These are phyloP conservation scores for Agrypnia vestita DNA, from an alignment of 1,140 invertebrate species.

Conservation along the genomic window DNA sequence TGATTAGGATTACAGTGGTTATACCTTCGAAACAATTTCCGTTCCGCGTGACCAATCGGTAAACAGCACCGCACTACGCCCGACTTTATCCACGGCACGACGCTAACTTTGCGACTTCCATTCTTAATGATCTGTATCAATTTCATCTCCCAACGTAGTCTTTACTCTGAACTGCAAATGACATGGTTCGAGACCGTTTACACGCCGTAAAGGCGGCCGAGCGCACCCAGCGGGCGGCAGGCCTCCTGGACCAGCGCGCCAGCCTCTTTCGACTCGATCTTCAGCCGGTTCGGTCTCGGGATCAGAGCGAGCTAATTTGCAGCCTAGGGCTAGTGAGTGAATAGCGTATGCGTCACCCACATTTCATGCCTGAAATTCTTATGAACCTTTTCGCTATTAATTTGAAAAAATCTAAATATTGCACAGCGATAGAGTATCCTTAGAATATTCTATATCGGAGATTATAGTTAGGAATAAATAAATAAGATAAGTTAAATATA, in stretches of 20 bases:
- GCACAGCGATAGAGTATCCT: no score
- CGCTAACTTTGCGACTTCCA: constrained; percentile 20
- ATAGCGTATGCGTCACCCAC: neutral
- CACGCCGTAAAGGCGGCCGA: constrained; percentile 18
- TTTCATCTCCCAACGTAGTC: neutral
- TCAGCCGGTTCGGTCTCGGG: neutral
- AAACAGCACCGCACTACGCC: constrained; percentile 5
- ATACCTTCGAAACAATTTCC: constrained; percentile 20
- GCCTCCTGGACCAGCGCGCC: constrained; percentile 1
- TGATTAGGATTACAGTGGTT: no score
- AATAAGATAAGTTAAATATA: no score
- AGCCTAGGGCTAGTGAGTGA: neutral
- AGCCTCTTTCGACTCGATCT: neutral
- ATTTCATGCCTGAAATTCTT: neutral
- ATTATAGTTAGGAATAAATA: no score
- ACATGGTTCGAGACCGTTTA: constrained; percentile 31
- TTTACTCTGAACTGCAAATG: constrained; percentile 32
- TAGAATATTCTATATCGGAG: no score
- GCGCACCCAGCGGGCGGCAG: constrained; percentile 7
- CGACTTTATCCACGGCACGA: constrained; percentile 12
- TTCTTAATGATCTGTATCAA: constrained; percentile 24
- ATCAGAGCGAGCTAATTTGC: neutral
- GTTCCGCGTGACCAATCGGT: constrained; percentile 32
- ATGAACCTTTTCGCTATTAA: no score
- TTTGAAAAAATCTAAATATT: no score